Evolutionary conservation across 2,113 vertebrate species (phyloP), one percentile per base, ranked within the genome.

Genomic region (Sylvia atricapilla): DNA sequence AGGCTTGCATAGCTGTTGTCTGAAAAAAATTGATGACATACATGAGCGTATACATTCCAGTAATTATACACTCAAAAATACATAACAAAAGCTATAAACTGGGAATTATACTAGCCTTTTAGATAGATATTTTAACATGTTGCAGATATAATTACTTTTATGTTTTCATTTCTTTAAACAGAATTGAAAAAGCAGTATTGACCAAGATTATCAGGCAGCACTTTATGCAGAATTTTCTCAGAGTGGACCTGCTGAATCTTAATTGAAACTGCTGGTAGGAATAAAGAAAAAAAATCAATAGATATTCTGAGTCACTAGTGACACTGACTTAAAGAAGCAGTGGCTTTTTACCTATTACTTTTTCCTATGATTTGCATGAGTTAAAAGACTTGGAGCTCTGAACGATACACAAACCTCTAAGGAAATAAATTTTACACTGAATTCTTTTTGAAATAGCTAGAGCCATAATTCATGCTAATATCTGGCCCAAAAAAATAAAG

Each of bases 211-310:
- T n/a, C 46, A 53, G 21, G 23, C 73, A 59, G 25, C 15, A 4
- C 46, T 91, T 93, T 83, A 63, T 50, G 50, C 43, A 83, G 41
- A 27, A 21, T 83, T 91, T 80, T 92, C 82, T 94, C 75, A 80
- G 75, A 81, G 68, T 64, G 25, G 47, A 76, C 67, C 63, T 84
- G 68, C 68, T 86, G 94, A 90, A 95, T 88, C 85, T 88, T 90
- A 95, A 95, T 80, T 93, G 92, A 90, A 95, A 90, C 68, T 88
- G 67, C 67, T 75, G 75, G 75, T 21, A 88, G 67, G 78, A 95
- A 94, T 70, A 64, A 84, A 46, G 31, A 69, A 84, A 80, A 80
- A 87, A 89, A 93, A 93, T 81, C 95, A 88, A 88, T 91, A 94
- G 60, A 52, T 59, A 66, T 13, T 92, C 90, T 94, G 95, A 94